Evolutionary conservation across 1,140 invertebrate genomes (phyloP), one percentile per base, ranked within the genome.

Genomic region (Drosophila kohkoa): DNA sequence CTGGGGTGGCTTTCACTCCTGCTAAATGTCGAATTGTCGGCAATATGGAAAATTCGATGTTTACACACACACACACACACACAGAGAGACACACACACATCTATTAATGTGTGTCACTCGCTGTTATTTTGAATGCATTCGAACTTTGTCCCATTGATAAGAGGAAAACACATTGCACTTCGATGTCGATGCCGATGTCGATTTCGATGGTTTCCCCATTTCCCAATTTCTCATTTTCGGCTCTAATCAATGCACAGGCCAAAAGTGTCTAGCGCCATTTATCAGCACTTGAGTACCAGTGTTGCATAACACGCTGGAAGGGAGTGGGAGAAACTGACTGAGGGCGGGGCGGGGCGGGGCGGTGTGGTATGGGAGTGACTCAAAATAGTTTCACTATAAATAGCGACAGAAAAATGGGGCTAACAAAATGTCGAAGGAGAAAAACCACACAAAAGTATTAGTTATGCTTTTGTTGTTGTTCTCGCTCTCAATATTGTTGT

Each of bases 351-450:
- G 43, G 55, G 45, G 8, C 30, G 48, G 15, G 32, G 2, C 20
- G 41, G 5, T 0, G 5, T 20, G 45, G 70, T 20, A 5, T 2
- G 6, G 16, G 25, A 13, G 59, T 66, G 65, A 81, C 59, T 76
- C 75, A 20, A 79, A 82, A 82, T 75, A 79, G 62, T 51, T 41
- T 35, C 41, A 20, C 72, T 79, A 80, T 59, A 77, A 85, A 86
- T 86, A 85, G 77, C 64, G 52, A n/a, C 46, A 35, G 45, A 32
- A 60, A 59, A 66, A 72, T 49, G 28, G 46, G 20, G 57, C 38
- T 35, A 57, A 41, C 54, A 20, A 35, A 20, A 57, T 11, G 54
- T 41, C 11, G 46, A 46, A 13, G 51, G 16, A 8, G 25, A 35
- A 2, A 11, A 35, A 35, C 20, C 35, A 15, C 3, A 48, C 13